Evolutionary conservation across 2,797 vertebrate genomes (phyloP).

Genomic region (Thripadectes ignobilis): DNA sequence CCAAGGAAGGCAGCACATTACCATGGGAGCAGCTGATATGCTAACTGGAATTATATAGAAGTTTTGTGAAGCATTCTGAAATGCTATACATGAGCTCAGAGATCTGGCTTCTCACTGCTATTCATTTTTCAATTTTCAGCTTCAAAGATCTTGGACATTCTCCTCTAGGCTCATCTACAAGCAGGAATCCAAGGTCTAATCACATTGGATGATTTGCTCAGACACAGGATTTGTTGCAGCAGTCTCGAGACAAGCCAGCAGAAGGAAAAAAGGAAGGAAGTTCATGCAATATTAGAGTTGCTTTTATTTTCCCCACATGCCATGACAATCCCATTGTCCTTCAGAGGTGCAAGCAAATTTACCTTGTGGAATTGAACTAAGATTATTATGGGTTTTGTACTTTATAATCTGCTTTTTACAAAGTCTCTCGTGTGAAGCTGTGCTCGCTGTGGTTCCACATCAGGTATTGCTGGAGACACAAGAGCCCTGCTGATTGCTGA

Average conservation of each 20-base stretch:
- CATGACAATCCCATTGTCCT: slow-evolving; percentile 45
- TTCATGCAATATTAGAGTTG: not conserved
- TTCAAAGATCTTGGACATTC: slow-evolving; percentile 63
- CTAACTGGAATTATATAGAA: slow-evolving; percentile 32
- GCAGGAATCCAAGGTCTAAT: slow-evolving; percentile 59
- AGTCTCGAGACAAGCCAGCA: slow-evolving; percentile 20
- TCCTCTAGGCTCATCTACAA: slow-evolving; percentile 64
- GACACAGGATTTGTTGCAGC: slow-evolving; percentile 41
- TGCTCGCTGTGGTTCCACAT: not conserved
- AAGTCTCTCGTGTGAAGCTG: not conserved
- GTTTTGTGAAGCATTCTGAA: slow-evolving; percentile 38
- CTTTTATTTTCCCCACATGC: slow-evolving; percentile 31
- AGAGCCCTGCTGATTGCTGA: not conserved
- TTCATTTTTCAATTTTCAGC: slow-evolving; percentile 71
- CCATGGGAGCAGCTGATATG: slow-evolving; percentile 27
- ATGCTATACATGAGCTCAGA: not conserved
- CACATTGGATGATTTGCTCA: slow-evolving; percentile 45
- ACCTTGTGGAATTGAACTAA: slow-evolving; percentile 18
- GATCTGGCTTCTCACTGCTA: slow-evolving; percentile 36
- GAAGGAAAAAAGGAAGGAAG: not conserved
- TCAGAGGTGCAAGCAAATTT: slow-evolving; percentile 33
- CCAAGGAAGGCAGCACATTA: not conserved
- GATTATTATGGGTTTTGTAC: not conserved
- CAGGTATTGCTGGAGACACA: not conserved
- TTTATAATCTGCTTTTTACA: slow-evolving; percentile 34